Evolutionary conservation across 2,113 vertebrate species (phyloP), one percentile per base, ranked within the genome.

Genomic region (Alligator sinensis): DNA sequence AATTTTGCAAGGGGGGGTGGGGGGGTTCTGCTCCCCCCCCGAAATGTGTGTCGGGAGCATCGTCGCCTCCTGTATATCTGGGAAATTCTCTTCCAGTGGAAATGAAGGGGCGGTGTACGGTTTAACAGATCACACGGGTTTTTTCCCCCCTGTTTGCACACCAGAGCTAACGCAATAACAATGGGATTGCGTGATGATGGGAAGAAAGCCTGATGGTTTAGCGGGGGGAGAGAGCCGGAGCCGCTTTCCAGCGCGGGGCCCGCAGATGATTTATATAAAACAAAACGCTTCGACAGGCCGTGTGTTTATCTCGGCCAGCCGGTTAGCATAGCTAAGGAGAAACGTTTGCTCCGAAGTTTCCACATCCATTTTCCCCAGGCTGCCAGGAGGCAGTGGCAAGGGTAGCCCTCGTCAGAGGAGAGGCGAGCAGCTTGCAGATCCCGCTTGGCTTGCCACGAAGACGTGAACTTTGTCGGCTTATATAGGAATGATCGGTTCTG

Each of bases 361-460:
- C 90, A 88, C 80, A 78, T 97, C 85, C 83, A 93, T 93, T 95
- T 87, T 84, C 60, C 28, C 80, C 95, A 91, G 95, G 82, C 74
- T 84, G 80, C 77, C 93, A 94, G 92, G 96, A 95, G 55, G 96
- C 92, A 47, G 93, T 93, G 89, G 90, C 94, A 88, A 93, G 79
- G 47, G 92, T 91, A 97, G 91, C 70, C 87, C 90, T 87, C 93
- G 89, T 87, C 90, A 72, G 83, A 3, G 38, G 95, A 95, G 95
- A 93, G 64, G 76, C 86, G 88, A 87, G 86, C 89, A 66, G 57
- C 82, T 85, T 64, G 88, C 91, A 92, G 86, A 85, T 94, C 16
- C 0, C 25, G 60, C 86, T 77, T 89, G 89, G 91, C 96, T 96
- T 97, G 95, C 93, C 81, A 83, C 94, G 93, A 96, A 96, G 96